Percentiles rank a stretch among this genome's conserved stretches.
phyloP scores from a whole-genome alignment of 2,888 invertebrate species.

The Apamea crenata region DNA sequence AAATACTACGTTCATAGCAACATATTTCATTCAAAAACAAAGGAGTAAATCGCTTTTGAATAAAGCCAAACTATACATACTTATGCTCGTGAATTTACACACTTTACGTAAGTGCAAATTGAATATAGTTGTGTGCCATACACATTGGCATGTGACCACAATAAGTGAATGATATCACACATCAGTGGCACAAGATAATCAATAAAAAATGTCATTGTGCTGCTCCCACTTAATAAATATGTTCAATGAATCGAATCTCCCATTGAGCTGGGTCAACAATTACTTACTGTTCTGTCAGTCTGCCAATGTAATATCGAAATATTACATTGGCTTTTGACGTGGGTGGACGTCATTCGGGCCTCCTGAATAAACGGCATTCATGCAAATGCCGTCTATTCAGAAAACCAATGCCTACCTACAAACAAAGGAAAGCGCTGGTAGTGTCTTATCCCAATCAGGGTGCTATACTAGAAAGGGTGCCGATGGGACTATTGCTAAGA shows the following conservation, averaged over 20 bases:
- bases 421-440: no score
- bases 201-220: constrained; percentile 41
- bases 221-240: constrained; percentile 18
- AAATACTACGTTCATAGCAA: no score
- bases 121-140: not conserved
- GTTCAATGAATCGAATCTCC: constrained; percentile 32
- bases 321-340: not conserved
- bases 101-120: not conserved
- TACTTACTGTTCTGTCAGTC: not conserved
- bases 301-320: no score
- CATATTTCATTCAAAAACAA: no score
- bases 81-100: no score
- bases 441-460: no score
- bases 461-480: no score
- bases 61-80: no score
- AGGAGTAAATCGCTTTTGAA: no score
- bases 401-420: no score
- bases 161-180: constrained; percentile 36
- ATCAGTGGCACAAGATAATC: constrained; percentile 37
- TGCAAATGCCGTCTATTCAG: no score
- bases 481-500: no score
- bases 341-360: not conserved
- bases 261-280: constrained; percentile 15
- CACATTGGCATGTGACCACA: constrained; percentile 18
- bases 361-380: not conserved